Evolutionary conservation across 1,140 invertebrate species (phyloP).

Genomic region (Zelostemma sp.): DNA sequence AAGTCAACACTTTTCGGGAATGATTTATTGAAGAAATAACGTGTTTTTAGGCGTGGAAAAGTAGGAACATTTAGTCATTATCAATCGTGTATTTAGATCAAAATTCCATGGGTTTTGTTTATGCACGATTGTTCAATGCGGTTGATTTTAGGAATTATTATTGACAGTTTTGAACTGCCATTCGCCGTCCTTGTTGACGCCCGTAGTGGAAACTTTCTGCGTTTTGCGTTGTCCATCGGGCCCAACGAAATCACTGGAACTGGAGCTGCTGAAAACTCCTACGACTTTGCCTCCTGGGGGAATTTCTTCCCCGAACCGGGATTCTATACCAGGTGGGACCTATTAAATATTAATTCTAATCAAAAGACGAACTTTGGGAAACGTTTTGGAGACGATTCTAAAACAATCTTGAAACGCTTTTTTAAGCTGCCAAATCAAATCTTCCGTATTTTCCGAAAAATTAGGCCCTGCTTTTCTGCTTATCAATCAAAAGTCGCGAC

Average conservation of each 20-base stretch:
- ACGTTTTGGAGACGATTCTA: too few species aligned
- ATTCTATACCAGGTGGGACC: conserved; percentile 74
- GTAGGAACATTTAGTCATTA: neutral
- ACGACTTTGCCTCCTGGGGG: conserved; percentile 65
- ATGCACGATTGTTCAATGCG: neutral
- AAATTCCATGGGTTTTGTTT: too few species aligned
- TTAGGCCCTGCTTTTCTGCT: too few species aligned
- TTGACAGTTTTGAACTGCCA: conserved; percentile 74
- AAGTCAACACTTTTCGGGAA: too few species aligned
- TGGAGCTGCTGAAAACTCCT: conserved; percentile 76
- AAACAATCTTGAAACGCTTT: too few species aligned
- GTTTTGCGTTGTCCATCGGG: conserved; percentile 73
- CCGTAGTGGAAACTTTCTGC: conserved; percentile 74
- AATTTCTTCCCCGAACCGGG: conserved; percentile 66
- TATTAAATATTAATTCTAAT: too few species aligned
- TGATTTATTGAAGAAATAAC: neutral
- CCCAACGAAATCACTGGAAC: conserved; percentile 72
- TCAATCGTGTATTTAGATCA: neutral
- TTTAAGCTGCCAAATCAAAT: too few species aligned
- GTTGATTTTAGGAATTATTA: conserved; percentile 55
- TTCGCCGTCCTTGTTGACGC: conserved; percentile 80
- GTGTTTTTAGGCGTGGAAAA: too few species aligned
- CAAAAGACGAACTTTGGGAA: too few species aligned
- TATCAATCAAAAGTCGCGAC: too few species aligned
- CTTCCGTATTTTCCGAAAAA: too few species aligned